These are phyloP conservation scores for Onychomys leucogaster DNA, from an alignment of 2,797 vertebrate species.

Conservation along the genomic window DNA sequence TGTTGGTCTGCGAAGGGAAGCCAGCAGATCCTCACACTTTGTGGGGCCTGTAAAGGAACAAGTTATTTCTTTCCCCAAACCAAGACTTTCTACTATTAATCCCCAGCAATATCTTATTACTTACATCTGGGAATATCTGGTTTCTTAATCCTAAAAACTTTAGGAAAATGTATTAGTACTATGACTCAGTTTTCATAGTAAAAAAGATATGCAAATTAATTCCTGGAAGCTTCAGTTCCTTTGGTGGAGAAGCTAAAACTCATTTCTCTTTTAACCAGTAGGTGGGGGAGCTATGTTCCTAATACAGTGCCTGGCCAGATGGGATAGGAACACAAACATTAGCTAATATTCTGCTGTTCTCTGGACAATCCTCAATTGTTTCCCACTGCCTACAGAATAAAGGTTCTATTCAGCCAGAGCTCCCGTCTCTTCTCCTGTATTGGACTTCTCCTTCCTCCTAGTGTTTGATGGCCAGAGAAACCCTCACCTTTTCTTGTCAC, in stretches of 20 bases:
- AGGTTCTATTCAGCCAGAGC: background rate
- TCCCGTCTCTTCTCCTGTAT: background rate
- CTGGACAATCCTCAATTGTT: background rate
- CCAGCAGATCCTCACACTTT: background rate
- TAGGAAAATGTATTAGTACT: conserved; percentile 12
- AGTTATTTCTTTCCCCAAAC: conserved; percentile 45
- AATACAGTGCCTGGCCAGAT: background rate
- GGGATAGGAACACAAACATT: background rate
- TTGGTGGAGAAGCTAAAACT: background rate
- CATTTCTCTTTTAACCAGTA: background rate
- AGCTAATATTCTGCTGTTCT: conserved; percentile 1
- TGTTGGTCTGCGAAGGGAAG: background rate
- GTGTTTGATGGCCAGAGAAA: background rate
- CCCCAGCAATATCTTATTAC: background rate
- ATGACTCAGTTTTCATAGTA: conserved; percentile 26
- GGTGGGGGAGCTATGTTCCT: background rate
- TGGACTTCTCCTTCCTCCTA: background rate
- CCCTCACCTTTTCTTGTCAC: background rate
- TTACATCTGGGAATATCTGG: background rate
- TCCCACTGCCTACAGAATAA: conserved; percentile 26
- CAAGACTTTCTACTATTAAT: background rate
- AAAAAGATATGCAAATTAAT: conserved; percentile 45
- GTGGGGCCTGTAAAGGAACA: background rate
- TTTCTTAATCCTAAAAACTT: conserved; percentile 54
- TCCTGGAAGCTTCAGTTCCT: background rate